Base-by-base conservation (phyloP, 2,113 vertebrate genomes). In the cattle (Bos taurus) region DNA sequence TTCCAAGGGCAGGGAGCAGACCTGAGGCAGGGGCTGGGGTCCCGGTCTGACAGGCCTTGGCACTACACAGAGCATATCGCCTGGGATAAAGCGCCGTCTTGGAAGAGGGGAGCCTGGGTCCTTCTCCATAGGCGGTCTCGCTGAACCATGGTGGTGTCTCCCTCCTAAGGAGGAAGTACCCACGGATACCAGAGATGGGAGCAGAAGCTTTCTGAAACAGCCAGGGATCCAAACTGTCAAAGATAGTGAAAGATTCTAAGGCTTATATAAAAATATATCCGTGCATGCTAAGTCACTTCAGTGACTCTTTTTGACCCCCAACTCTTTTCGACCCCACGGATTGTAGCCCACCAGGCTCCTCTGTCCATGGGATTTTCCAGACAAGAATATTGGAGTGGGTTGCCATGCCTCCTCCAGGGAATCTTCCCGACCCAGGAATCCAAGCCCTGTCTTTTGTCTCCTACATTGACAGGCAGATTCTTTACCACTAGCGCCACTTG, bases 271-370 rank as follows among this genome's bases (percentile, higher is more conserved):
- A 74, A 43, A 74, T 7, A 74, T 5, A 25, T 12, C n/a, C 0
- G 0, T 74, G 36, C 6, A 14, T 14, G 71, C 21, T 74, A 23
- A 74, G 71, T 74, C 71, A 7, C 36, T 74, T 74, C 71, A 43
- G 23, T 43, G 14, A 13, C n/a, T 43, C 71, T 74, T n/a, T n/a
- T n/a, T 0, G 6, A 43, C 21, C 71, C 36, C 36, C 36, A 25
- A 13, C 19, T 43, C 71, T 74, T n/a, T n/a, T n/a, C 0, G 3
- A 43, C 21, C 71, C 36, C 21, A 40, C 0, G 0, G 21, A 14
- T 36, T 25, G 36, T 43, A 74, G 36, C 21, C 71, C 21, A 25
- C 36, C 71, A 43, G 71, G 21, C 71, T 74, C 21, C 36, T 74
- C 71, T 25, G 71, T 74, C 11, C 5, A 2, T 43, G 21, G 36